Base-by-base conservation (phyloP, 2,888 invertebrate genomes). In the Dynastes hyllus region DNA sequence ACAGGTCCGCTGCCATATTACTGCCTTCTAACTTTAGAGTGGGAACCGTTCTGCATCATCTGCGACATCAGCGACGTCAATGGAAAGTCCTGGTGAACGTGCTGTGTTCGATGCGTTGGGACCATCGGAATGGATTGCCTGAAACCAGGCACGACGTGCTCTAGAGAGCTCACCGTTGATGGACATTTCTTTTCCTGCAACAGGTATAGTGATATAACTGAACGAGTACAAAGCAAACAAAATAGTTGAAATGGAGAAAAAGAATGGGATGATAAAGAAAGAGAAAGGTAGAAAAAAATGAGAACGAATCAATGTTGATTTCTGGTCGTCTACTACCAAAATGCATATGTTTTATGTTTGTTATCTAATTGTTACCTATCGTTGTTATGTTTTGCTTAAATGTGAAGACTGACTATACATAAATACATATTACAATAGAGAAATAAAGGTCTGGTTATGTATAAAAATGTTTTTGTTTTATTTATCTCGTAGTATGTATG, bases 301-400 rank as follows among this genome's bases (percentile, higher is more conserved):
- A 13, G 29, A 29, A 29, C 11, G 32, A 32, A 32, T 61, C 51
- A 29, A 61, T 78, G 78, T 78, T 71, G 22, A 16, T 22, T 22
- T 77, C 77, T 77, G 78, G 78, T 61, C 69, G 61, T 78, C 63
- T 78, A 71, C 76, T 32, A 65, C 65, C 65, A 65, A 67, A 50
- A 67, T 53, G 67, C 55, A 67, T 11, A 53, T 37, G 29, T 77
- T 37, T 53, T 53, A 50, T 45, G 55, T 76, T 79, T 76, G 73
- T 71, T 65, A 77, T 58, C 45, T 45, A 65, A 67, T 79, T 75
- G 79, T 79, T 79, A 79, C 76, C 79, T 55, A 79, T 55, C 76
- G 79, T 77, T 69, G 77, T 79, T 79, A 79, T 53, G 79, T 79
- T 79, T 76, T 79, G 76, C 77, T 69, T 67, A 79, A 67, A 67